Base-by-base conservation (phyloP, 2,797 vertebrate species). In the Neoniphon sammara region DNA sequence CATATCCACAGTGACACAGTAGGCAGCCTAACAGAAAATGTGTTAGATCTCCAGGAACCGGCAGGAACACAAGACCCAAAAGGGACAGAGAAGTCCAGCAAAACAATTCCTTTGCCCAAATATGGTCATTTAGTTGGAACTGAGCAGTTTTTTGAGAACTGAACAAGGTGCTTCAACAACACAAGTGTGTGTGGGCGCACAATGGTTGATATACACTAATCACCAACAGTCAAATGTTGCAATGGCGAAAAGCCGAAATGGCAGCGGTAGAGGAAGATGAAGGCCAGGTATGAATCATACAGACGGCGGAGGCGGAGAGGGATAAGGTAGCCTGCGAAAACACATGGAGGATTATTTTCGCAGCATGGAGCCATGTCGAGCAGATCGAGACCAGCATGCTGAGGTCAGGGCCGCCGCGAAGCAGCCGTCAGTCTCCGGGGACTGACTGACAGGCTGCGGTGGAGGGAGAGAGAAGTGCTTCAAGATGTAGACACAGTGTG, bases 211-310 rank as follows among this genome's bases (percentile, higher is more conserved):
- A 59, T 15, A 23, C 65, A 44, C 47, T 5, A 20, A 62, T 66
- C 78, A 64, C 78, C 74, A 73, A 80, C 79, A 31, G 74, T 2
- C 52, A 75, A 42, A 20, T 36, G 42, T 31, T 14, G n/a, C 62
- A 30, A 53, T 7, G 25, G 50, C 21, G 53, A 60, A 54, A 60
- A 52, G 70, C 60, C 5, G 25, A 65, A 62, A 76, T 31, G 66
- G 64, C 67, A 15, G 47, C 14, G 31, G 58, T 39, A 57, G 78
- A 69, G 60, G 47, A 63, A 75, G 74, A 77, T 10, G 62, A 71
- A 63, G 65, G 62, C 55, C 61, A 53, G 44, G 10, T 15, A 27
- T 87, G 79, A 85, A 30, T 86, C 83, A 77, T 7, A n/a, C 3
- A 2, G 14, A 68, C 3, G 7, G 71, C 0, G 66, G 64, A 63